Evolutionary conservation across 1,140 invertebrate species (phyloP), one percentile per base, ranked within the genome.

Genomic region (Mizuhopecten yessoensis): DNA sequence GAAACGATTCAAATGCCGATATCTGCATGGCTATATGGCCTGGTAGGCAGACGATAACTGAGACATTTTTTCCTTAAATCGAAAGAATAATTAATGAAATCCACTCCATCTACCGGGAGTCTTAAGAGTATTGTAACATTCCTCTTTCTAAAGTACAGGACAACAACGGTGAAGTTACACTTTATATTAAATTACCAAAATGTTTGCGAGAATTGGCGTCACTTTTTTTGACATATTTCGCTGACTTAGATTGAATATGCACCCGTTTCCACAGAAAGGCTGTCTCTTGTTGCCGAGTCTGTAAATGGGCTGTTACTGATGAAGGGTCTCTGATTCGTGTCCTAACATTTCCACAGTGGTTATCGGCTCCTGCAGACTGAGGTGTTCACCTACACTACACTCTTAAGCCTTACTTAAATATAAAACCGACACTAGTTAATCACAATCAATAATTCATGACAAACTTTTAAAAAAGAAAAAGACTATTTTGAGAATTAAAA

Each of bases 1-100:
- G 57, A 75, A 75, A 75, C n/a, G 57, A 75, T 75, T 75, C 57
- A 75, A 75, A 75, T 75, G n/a, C 57, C 57, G 57, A 75, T 75
- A 75, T 75, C 23, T 75, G 57, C 57, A 75, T 75, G 57, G 57
- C 57, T 75, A 75, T n/a, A n/a, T 75, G n/a, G 57, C 15, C n/a
- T 75, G n/a, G 57, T n/a, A 75, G 17, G 17, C 57, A n/a, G n/a
- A 29, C 5, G 57, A 75, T 75, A 75, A 75, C 57, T n/a, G 11
- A 75, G 57, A n/a, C 23, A 9, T 75, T 75, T 75, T 75, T 75
- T n/a, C 23, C 29, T 75, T 75, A 75, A 75, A 75, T 75, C 57
- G n/a, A 75, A 75, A n/a, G n/a, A 75, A 75, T 75, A 75, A 75
- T 75, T 75, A 75, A 75, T 75, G 57, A 29, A 75, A 75, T 75